These are phyloP conservation scores for Psix sp. DNA, from an alignment of 1,140 invertebrate genomes.

Conservation along the genomic window DNA sequence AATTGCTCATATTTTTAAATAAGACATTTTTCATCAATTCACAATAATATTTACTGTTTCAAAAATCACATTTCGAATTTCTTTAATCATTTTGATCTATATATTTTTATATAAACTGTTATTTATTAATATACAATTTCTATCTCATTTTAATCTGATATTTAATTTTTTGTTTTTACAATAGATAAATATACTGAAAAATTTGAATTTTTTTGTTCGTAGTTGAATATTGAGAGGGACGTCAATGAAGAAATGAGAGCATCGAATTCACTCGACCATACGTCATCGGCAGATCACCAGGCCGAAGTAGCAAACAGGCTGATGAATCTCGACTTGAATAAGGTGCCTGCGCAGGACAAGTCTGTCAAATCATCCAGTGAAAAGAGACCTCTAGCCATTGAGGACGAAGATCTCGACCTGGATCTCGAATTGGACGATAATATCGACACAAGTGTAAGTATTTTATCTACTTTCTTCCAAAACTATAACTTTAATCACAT, in stretches of 20 bases:
- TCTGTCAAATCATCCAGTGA: slow-evolving; percentile 55
- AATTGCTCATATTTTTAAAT: too few species aligned
- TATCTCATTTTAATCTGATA: neutral
- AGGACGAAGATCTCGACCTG: slow-evolving; percentile 80
- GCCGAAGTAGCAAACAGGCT: slow-evolving; percentile 56
- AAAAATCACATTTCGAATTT: too few species aligned
- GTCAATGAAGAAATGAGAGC: slow-evolving; percentile 84
- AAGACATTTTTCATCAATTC: too few species aligned
- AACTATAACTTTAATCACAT: too few species aligned
- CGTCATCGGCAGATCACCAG: slow-evolving; percentile 3
- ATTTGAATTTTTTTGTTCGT: slow-evolving; percentile 61
- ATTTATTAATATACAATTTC: too few species aligned
- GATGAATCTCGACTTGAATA: slow-evolving; percentile 60
- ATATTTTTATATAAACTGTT: too few species aligned
- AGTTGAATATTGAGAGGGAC: slow-evolving; percentile 85
- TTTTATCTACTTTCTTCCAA: too few species aligned
- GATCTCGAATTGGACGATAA: slow-evolving; percentile 82
- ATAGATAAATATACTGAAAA: too few species aligned
- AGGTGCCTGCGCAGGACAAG: slow-evolving; percentile 32
- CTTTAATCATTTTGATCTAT: too few species aligned
- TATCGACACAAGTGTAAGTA: slow-evolving; percentile 81
- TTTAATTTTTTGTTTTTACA: too few species aligned
- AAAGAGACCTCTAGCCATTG: slow-evolving; percentile 67
- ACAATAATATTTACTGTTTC: too few species aligned
- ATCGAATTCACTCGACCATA: slow-evolving; percentile 70